phyloP scores from a whole-genome alignment of 2,888 invertebrate species.

The Erebia palarica region DNA sequence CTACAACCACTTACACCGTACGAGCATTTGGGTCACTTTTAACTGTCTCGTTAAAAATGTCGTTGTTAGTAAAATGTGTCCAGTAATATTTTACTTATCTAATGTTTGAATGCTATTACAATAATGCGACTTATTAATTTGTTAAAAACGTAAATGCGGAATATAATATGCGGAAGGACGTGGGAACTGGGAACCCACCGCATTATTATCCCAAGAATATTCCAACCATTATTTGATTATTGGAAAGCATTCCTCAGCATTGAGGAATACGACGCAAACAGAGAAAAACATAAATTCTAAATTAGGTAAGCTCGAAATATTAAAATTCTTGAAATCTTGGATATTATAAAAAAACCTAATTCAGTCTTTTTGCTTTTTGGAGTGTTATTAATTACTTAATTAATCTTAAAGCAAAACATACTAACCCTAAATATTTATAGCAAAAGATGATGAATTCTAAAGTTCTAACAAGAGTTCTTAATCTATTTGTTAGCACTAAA shows the following conservation, averaged over 20 bases:
- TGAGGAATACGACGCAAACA: too few relatives aligned
- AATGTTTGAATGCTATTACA: neutral
- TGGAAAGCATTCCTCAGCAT: too few relatives aligned
- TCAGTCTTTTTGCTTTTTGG: too few relatives aligned
- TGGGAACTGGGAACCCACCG: too few relatives aligned
- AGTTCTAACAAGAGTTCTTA: neutral
- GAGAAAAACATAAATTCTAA: too few relatives aligned
- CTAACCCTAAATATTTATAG: neutral
- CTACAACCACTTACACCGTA: constrained; percentile 58
- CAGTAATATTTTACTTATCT: neutral
- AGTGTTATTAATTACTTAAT: too few relatives aligned
- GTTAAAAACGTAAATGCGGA: too few relatives aligned
- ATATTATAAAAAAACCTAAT: too few relatives aligned
- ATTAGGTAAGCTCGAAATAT: too few relatives aligned
- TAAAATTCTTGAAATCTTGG: neutral
- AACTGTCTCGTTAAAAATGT: constrained; percentile 40
- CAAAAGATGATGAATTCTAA: neutral
- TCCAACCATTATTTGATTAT: too few relatives aligned
- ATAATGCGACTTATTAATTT: neutral
- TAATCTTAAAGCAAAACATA: neutral
- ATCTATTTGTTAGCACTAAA: constrained; percentile 9
- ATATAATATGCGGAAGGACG: too few relatives aligned
- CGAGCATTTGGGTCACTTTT: constrained; percentile 49
- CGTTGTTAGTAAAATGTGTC: constrained; percentile 24
- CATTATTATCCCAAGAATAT: too few relatives aligned